Base-by-base conservation (phyloP, 2,888 invertebrate species). In the Tinea semifulvella region DNA sequence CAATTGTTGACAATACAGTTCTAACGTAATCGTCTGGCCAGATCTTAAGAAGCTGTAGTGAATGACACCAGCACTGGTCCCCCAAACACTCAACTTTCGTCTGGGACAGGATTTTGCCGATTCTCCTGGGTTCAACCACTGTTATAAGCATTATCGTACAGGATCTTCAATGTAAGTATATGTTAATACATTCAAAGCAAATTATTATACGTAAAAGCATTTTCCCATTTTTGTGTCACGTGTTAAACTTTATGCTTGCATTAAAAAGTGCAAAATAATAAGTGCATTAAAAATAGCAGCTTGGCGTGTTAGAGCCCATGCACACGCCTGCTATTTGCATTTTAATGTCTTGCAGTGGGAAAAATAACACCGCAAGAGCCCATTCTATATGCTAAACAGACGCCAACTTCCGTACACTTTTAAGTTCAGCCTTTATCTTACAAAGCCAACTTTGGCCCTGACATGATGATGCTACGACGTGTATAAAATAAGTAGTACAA, bases 311-410 rank as follows among this genome's bases (percentile, higher is more conserved):
- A 36, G 22, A 16, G 52, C 54, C 53, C 53, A 54, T 52, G 55
- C 57, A 62, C 58, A 61, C 53, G 58, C 54, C 51, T 48, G 51
- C 47, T 53, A 65, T 68, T 68, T 65, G 62, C 66, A 69, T 69
- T 63, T 63, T 65, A 65, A 65, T 66, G 64, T 63, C 58, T 56
- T 51, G 54, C 51, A 48, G 51, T 50, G 55, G 57, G 60, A 66
- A 68, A 68, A 68, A 67, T 65, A 66, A 62, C 60, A 56, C 52
- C 43, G 48, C 53, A 43, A 43, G 48, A 46, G 53, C 57, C 58
- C 57, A 58, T 64, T 69, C 61, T 68, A 64, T 67, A 68, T 67
- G 67, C 61, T 65, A 69, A 65, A 56, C 56, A 61, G 62, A 51
- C 49, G 49, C 47, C 48, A 61, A 63, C 59, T 65, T 60, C 57